A percentile compares a stretch with the other conserved stretches of the same genome.
phyloP scores from a whole-genome alignment of 2,888 invertebrate species.

The Eupithecia inturbata region DNA sequence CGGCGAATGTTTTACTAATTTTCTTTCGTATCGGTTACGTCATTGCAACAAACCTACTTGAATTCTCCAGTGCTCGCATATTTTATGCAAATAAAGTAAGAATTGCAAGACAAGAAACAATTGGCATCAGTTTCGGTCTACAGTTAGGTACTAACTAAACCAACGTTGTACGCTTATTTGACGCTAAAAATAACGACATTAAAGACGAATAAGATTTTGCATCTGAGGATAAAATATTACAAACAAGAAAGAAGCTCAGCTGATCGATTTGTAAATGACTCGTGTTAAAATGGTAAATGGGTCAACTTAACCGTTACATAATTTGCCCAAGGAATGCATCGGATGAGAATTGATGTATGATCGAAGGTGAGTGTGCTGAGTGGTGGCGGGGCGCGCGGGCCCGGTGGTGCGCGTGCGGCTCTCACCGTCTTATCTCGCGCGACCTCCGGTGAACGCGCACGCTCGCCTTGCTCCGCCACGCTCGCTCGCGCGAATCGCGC shows the following conservation, averaged over 20 bases:
- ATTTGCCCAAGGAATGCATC: slow-evolving; percentile 72
- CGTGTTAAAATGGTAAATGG: slow-evolving; percentile 59
- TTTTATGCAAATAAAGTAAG: slow-evolving; percentile 73
- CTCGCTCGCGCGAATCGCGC: slow-evolving; percentile 64
- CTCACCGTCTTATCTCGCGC: slow-evolving; percentile 84
- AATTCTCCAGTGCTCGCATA: slow-evolving; percentile 70
- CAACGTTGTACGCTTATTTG: slow-evolving; percentile 31
- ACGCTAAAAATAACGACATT: neutral
- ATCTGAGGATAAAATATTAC: neutral
- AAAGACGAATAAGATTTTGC: neutral
- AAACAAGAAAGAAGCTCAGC: neutral
- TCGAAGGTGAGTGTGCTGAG: slow-evolving; percentile 69
- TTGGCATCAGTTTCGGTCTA: slow-evolving; percentile 59
- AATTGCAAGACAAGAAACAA: slow-evolving; percentile 68
- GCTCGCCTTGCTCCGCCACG: slow-evolving; percentile 70
- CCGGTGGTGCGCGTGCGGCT: slow-evolving; percentile 76
- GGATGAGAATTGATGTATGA: slow-evolving; percentile 75
- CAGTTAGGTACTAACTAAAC: slow-evolving; percentile 52
- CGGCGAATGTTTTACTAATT: slow-evolving; percentile 76
- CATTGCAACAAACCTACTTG: slow-evolving; percentile 67
- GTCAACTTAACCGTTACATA: slow-evolving; percentile 78
- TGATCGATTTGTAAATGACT: slow-evolving; percentile 18
- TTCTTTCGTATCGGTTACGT: slow-evolving; percentile 71
- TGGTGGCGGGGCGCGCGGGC: slow-evolving; percentile 62
- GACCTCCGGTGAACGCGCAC: slow-evolving; percentile 83